Percentiles rank a stretch among this genome's conserved stretches.
Evolutionary conservation across 2,113 vertebrate species (phyloP).

Genomic region (Lepus americanus): DNA sequence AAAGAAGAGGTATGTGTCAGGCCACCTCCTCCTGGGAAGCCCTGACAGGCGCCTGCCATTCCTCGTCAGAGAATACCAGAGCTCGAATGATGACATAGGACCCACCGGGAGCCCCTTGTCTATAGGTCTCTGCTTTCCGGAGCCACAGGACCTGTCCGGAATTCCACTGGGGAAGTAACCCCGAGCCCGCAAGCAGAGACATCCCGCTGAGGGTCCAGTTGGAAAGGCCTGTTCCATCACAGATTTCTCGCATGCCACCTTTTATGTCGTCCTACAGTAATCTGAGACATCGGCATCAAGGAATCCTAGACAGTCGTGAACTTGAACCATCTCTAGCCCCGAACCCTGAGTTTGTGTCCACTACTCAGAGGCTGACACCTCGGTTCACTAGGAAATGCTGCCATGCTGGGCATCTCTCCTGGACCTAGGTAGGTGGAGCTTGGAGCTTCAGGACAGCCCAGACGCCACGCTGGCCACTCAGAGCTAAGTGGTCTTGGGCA

Average conservation of each 20-base stretch:
- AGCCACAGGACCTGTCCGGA: accelerated
- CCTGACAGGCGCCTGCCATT: too few species aligned
- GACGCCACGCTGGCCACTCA: neutral
- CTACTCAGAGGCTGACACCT: neutral
- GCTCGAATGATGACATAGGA: neutral
- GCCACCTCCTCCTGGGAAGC: neutral
- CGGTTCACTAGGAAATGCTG: neutral
- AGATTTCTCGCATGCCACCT: neutral
- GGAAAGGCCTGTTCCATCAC: neutral
- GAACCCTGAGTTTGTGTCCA: neutral
- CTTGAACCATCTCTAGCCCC: neutral
- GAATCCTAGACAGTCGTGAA: neutral
- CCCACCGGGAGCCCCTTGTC: accelerated
- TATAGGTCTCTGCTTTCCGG: neutral
- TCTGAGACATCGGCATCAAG: neutral
- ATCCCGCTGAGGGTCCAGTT: too few species aligned
- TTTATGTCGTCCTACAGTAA: neutral
- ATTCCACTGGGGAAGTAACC: neutral
- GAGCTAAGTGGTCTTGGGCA: too few species aligned
- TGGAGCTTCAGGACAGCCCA: neutral
- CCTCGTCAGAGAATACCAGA: too few species aligned
- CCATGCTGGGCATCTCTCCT: neutral
- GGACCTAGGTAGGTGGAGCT: neutral
- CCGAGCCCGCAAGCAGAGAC: neutral
- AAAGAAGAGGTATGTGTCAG: neutral